Evolutionary conservation across 1,140 invertebrate genomes (phyloP), one percentile per base, ranked within the genome.

Genomic region (Asbolus verrucosus): DNA sequence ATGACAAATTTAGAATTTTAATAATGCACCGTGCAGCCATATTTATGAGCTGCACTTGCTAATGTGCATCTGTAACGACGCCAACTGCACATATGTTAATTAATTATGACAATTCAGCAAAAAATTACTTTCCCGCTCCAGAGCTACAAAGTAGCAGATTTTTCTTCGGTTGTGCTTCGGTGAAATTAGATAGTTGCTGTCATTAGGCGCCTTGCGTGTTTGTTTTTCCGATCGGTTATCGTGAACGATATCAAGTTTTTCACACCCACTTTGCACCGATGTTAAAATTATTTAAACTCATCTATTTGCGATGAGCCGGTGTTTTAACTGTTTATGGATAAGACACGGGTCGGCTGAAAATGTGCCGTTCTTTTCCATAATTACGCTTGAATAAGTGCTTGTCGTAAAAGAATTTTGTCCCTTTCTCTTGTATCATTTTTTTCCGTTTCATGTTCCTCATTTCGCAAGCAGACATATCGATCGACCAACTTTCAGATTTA

Each of bases 121-220:
- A n/a, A n/a, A n/a, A n/a, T n/a, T n/a, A n/a, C n/a, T n/a, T n/a
- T n/a, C n/a, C n/a, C n/a, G n/a, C n/a, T n/a, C n/a, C n/a, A n/a
- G n/a, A n/a, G n/a, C 11, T 36, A 36, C 6, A 36, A 36, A 6
- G 33, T 36, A 3, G 11, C 33, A 2, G 11, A 36, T 36, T n/a
- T 36, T 36, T 36, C 11, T 36, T 11, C 33, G 5, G 5, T 36
- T 6, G 6, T 4, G 2, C 5, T 6, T 36, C n/a, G n/a, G 33
- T 54, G 27, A 54, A 54, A 54, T 54, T 54, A 54, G 46, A 54
- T 54, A 27, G 2, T 8, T 54, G 46, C 46, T 54, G 46, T 54
- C 46, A 54, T 54, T 54, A 54, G 21, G 16, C 14, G 41, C 11
- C 19, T 54, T 54, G 46, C 46, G 21, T 54, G 46, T 54, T 54